Conservation (phyloP, 1,140 invertebrate genomes). For the Aleiodes sp. region DNA sequence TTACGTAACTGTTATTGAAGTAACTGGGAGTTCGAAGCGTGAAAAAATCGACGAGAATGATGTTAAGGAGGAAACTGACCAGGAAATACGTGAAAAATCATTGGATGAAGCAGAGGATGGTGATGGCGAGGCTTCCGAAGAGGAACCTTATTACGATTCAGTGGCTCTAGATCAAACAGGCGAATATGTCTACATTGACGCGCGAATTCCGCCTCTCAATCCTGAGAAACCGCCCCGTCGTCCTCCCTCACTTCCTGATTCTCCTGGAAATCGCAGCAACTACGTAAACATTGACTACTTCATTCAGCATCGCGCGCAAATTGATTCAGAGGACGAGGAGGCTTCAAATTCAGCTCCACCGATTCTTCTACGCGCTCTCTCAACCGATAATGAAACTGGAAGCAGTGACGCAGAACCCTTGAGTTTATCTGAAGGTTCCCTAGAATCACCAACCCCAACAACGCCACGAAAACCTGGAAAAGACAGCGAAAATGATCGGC, state of each 20-base stretch:
- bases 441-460: constrained; percentile 63
- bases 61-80: constrained; percentile 50
- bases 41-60: constrained; percentile 58
- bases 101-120: constrained; percentile 59
- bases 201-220: constrained; percentile 65
- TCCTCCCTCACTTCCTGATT: constrained; percentile 73
- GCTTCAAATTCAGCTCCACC: constrained; percentile 59
- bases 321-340: constrained; percentile 64
- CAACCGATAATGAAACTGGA: constrained; percentile 64
- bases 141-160: constrained; percentile 85
- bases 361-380: constrained; percentile 60
- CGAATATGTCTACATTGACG: constrained; percentile 81
- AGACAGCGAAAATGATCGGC: constrained; percentile 71
- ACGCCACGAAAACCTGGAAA: constrained; percentile 59
- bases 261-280: constrained; percentile 79
- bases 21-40: constrained; percentile 70
- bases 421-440: constrained; percentile 62
- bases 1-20: constrained; percentile 90
- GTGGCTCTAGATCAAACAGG: constrained; percentile 81
- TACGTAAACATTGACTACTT: constrained; percentile 93
- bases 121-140: constrained; percentile 68
- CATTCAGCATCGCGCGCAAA: constrained; percentile 70
- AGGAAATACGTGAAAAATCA: background rate
- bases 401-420: constrained; percentile 63
- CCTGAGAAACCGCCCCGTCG: constrained; percentile 50